A percentile compares a stretch with the other conserved stretches of the same genome.
phyloP scores from a whole-genome alignment of 2,113 vertebrate genomes.

The Crotophaga sulcirostris region DNA sequence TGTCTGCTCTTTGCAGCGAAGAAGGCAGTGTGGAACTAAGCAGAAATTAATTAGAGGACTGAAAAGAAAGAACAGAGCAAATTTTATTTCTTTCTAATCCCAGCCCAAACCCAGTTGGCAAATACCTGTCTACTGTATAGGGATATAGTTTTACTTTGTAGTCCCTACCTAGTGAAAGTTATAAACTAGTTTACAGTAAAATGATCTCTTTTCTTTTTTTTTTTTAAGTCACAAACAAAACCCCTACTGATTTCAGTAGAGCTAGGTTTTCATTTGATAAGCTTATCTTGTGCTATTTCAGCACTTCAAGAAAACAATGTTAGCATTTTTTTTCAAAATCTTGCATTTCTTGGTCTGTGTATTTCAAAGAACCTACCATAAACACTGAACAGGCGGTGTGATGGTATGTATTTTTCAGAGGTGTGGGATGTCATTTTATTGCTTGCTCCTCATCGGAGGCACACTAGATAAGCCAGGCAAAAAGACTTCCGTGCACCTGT shows the following conservation, averaged over 20 bases:
- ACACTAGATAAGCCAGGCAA: neutral
- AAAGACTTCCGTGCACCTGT: neutral
- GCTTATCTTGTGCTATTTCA: neutral
- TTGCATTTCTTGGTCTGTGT: neutral
- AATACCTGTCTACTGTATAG: neutral
- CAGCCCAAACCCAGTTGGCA: neutral
- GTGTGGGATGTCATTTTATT: neutral
- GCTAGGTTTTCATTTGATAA: neutral
- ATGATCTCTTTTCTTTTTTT: neutral
- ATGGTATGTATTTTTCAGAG: neutral
- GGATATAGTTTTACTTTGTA: neutral
- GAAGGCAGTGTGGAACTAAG: neutral
- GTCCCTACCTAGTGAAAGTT: neutral
- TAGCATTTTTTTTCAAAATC: neutral
- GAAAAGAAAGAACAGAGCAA: slow-evolving; percentile 8
- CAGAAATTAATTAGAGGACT: slow-evolving; percentile 31
- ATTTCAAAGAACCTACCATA: neutral
- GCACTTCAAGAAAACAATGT: neutral
- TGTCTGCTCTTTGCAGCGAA: slow-evolving; percentile 24
- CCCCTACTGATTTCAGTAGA: slow-evolving; percentile 17
- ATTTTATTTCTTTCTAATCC: neutral
- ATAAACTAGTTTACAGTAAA: neutral
- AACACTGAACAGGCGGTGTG: neutral
- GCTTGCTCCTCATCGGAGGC: neutral
- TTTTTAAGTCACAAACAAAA: neutral